These are phyloP conservation scores for Marcusenius ussheri DNA, from an alignment of 2,113 vertebrate species.

Conservation along the genomic window DNA sequence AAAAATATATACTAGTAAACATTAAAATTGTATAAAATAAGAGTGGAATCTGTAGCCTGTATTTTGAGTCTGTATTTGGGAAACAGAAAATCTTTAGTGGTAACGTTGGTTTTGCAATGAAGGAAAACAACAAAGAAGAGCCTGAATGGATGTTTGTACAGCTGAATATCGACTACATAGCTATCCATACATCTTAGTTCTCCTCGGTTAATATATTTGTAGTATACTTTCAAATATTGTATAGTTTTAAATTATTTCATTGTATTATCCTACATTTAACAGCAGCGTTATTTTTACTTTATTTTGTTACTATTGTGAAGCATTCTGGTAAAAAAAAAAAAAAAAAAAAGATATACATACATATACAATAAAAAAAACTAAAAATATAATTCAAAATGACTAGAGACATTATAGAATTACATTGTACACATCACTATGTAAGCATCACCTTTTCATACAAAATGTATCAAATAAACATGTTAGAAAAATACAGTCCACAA, in stretches of 20 bases:
- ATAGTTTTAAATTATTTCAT: not conserved
- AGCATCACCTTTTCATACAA: not conserved
- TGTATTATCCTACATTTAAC: slow-evolving; percentile 2
- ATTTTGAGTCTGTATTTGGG: not conserved
- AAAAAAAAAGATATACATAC: not conserved
- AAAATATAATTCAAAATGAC: not conserved
- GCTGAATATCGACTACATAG: not conserved
- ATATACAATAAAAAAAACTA: not conserved
- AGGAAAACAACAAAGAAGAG: not conserved
- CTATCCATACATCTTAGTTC: not conserved
- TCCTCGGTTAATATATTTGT: not conserved
- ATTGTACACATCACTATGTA: not conserved
- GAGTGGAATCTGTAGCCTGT: not conserved
- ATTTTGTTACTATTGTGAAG: not conserved
- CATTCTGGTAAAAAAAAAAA: not conserved
- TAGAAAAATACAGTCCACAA: slow-evolving; percentile 9
- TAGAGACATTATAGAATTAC: not conserved
- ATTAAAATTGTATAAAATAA: not conserved
- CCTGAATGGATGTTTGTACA: not conserved
- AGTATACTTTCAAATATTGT: not conserved
- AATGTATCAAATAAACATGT: slow-evolving; percentile 8
- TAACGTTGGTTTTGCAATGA: not conserved
- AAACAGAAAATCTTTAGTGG: not conserved
- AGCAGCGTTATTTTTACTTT: not conserved
- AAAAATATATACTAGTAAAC: not conserved